phyloP scores from a whole-genome alignment of 2,797 vertebrate species.

The Anguilla marmorata region DNA sequence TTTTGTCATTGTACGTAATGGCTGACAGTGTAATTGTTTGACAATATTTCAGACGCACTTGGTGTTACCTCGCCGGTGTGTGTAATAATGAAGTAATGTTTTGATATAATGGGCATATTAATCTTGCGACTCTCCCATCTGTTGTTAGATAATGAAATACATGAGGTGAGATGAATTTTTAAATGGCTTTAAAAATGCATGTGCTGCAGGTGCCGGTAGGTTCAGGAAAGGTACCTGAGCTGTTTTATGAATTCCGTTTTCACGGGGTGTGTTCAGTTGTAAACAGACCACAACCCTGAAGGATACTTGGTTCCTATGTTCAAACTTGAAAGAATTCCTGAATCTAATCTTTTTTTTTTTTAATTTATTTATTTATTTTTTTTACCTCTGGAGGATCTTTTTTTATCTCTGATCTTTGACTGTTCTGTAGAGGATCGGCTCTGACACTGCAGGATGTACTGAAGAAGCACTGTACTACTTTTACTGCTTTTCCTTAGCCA shows the following conservation, averaged over 20 bases:
- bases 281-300: neutral
- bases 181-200: slow-evolving; percentile 6
- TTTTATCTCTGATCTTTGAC: too few relatives aligned
- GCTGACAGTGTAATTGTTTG: neutral
- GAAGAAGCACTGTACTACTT: too few relatives aligned
- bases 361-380: neutral
- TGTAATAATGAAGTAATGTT: neutral
- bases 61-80: neutral
- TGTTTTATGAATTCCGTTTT: neutral
- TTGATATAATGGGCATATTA: neutral
- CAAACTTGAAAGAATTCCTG: neutral
- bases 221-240: neutral
- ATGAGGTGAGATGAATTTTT: slow-evolving; percentile 10
- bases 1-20: neutral
- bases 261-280: neutral
- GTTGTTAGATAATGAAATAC: neutral
- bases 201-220: neutral
- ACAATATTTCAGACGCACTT: neutral
- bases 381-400: neutral
- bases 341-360: neutral
- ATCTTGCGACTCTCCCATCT: slow-evolving; percentile 4
- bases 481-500: too few relatives aligned
- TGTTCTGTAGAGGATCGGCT: too few relatives aligned
- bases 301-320: neutral
- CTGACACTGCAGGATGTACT: too few relatives aligned